Base-by-base conservation (phyloP, 1,140 invertebrate species). In the Caerostris darwini region DNA sequence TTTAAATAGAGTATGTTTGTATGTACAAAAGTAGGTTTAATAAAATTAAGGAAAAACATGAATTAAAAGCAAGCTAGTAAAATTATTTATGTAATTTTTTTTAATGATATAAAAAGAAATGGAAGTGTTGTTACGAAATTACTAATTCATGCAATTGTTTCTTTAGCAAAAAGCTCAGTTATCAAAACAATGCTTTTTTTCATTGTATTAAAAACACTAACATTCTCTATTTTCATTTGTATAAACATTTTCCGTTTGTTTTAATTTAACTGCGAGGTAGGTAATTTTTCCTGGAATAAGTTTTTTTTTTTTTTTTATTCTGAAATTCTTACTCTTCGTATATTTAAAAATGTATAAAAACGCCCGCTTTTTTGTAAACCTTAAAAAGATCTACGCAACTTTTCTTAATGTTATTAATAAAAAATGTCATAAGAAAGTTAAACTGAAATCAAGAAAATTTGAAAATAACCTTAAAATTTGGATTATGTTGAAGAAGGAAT, bases 381-480 rank as follows among this genome's bases (percentile, higher is more conserved):
- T 77, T 77, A 77, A 77, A 83, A 83, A 83, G 82, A 83, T 56
- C 14, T 57, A 34, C 82, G 34, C n/a, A 83, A 83, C 82, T 83
- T 83, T 83, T 57, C 81, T 83, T 83, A 56, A 5, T 1, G n/a
- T 19, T 58, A 83, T 83, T n/a, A 83, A 57, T 57, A 83, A 83
- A 57, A 83, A 57, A 57, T 19, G 34, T 77, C 8, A n/a, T n/a
- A 56, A 83, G 14, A 56, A 17, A 19, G 82, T 56, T 57, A 57
- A 58, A 57, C 14, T 83, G 34, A 83, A 58, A 57, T 83, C n/a
- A 58, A 83, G 82, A 83, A 83, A 83, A 83, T 57, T 57, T 17
- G 54, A 14, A 83, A 83, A 83, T 83, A 83, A 83, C 82, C 56
- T 83, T 83, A 83, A 83, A 83, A 57, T 83, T 83, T 83, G 53